These are phyloP conservation scores for Fukomys damarensis DNA, from an alignment of 2,113 vertebrate species.

Conservation along the genomic window DNA sequence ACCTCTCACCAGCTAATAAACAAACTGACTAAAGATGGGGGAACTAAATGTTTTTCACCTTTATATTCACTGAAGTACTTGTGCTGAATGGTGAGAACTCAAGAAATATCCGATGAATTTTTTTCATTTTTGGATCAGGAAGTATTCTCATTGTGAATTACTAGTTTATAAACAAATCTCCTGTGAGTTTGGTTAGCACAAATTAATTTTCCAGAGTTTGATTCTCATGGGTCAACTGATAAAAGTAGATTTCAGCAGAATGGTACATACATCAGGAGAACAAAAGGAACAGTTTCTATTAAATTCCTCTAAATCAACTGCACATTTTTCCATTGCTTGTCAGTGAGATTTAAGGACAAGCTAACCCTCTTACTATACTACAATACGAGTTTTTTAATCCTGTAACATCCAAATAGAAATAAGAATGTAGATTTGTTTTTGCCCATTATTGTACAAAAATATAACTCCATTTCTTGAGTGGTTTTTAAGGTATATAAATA, in stretches of 20 bases:
- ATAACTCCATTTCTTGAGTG: not conserved
- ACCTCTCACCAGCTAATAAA: not conserved
- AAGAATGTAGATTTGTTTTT: conserved; percentile 64
- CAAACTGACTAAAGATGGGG: not conserved
- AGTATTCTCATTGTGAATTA: conserved; percentile 50
- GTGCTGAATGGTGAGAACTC: not conserved
- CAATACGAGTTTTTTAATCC: not conserved
- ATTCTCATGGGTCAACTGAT: conserved; percentile 6
- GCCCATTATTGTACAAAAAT: not conserved
- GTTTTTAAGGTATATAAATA: conserved; percentile 77
- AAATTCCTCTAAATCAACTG: conserved; percentile 64
- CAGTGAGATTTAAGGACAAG: conserved; percentile 47
- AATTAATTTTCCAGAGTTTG: conserved; percentile 64
- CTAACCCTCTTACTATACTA: not conserved
- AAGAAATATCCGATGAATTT: not conserved
- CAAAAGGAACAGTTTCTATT: not conserved
- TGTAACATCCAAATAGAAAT: conserved; percentile 54
- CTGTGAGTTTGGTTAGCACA: conserved; percentile 52
- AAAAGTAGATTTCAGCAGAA: conserved; percentile 50
- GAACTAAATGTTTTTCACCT: not conserved
- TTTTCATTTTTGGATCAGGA: conserved; percentile 6
- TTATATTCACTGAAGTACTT: not conserved
- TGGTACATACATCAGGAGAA: not conserved
- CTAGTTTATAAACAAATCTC: conserved; percentile 64
- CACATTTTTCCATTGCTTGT: conserved; percentile 55